These are phyloP conservation scores for Dissostichus mawsoni DNA, from an alignment of 2,113 vertebrate genomes.

Conservation along the genomic window DNA sequence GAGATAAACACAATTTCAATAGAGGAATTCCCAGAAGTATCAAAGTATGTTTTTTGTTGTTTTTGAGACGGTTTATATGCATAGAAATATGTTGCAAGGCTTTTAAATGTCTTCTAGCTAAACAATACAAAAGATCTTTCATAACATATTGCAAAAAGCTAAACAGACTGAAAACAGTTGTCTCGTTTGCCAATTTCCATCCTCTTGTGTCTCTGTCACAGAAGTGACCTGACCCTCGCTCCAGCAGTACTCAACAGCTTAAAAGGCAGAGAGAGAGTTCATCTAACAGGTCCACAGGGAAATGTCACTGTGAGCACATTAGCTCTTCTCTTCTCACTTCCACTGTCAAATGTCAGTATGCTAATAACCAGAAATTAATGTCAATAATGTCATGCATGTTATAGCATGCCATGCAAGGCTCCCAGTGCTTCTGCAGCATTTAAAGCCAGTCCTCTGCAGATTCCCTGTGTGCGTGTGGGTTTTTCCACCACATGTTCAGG, in stretches of 20 bases:
- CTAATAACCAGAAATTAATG: conserved; percentile 58
- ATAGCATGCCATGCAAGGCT: conserved; percentile 11
- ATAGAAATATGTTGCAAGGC: conserved; percentile 10
- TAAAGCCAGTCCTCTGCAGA: conserved; percentile 8
- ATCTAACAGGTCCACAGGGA: conserved; percentile 50
- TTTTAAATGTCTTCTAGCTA: conserved; percentile 10
- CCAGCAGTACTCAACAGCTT: conserved; percentile 38
- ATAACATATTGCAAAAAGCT: neutral
- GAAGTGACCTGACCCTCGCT: conserved; percentile 57
- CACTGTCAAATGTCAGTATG: conserved; percentile 66
- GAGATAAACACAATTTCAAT: conserved; percentile 6
- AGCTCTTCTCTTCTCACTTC: conserved; percentile 49
- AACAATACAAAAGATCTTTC: conserved; percentile 12
- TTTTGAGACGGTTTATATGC: neutral
- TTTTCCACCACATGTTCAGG: conserved; percentile 38
- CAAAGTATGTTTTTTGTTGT: neutral
- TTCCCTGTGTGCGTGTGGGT: conserved; percentile 7
- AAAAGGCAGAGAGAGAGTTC: conserved; percentile 58
- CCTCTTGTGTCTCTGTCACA: conserved; percentile 36
- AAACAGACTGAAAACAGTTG: conserved; percentile 2
- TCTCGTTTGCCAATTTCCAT: conserved; percentile 46
- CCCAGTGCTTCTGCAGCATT: conserved; percentile 18
- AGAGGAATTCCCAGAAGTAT: conserved; percentile 22
- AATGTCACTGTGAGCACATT: conserved; percentile 59
- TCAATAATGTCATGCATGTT: conserved; percentile 32